Conservation (phyloP, 1,140 invertebrate species). For the Planococcus citri region DNA sequence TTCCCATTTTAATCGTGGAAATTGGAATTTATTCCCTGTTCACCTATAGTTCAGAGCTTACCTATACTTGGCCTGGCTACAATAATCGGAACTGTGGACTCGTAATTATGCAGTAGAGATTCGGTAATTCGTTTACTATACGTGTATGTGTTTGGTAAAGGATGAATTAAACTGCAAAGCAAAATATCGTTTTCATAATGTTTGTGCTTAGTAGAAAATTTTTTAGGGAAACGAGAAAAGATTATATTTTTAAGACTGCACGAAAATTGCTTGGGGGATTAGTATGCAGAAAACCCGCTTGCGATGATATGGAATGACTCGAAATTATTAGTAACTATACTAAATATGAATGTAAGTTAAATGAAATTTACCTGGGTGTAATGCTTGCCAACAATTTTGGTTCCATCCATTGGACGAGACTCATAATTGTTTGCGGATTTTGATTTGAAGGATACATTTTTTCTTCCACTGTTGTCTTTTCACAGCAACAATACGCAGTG, state of each 20-base stretch:
- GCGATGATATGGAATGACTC: no score
- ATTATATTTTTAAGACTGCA: no score
- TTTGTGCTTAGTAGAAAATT: no score
- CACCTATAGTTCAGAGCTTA: no score
- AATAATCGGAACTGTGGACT: conserved; percentile 29
- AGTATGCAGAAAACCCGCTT: no score
- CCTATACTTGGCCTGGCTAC: conserved; percentile 11
- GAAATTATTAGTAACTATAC: no score
- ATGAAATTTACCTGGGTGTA: neutral
- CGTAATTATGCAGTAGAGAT: conserved; percentile 42
- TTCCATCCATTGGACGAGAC: neutral
- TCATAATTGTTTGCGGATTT: neutral
- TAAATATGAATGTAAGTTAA: no score
- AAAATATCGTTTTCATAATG: no score
- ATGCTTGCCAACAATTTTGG: neutral
- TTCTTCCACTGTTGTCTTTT: neutral
- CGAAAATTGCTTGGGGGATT: no score
- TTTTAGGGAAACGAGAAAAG: no score
- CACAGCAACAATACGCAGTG: conserved; percentile 51
- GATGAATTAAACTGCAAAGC: conserved; percentile 34
- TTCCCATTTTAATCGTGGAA: no score
- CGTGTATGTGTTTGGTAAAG: conserved; percentile 54
- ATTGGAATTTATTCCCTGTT: no score
- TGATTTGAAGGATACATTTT: neutral
- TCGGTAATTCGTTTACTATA: conserved; percentile 57